Percentiles rank a stretch among this genome's conserved stretches.
Conservation (phyloP, 2,113 vertebrate genomes). For the Prunella himalayana region DNA sequence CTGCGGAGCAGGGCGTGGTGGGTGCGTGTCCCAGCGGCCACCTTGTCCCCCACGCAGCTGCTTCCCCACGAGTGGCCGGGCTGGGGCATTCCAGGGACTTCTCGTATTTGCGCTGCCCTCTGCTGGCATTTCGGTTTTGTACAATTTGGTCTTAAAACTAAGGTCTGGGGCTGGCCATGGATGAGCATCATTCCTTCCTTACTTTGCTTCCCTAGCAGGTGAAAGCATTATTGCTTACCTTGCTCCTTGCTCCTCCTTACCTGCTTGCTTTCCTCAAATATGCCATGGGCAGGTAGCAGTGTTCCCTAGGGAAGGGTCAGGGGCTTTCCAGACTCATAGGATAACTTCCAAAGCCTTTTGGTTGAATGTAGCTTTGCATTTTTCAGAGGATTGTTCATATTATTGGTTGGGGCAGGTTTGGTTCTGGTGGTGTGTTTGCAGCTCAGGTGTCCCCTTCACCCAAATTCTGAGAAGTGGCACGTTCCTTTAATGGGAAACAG, state of each 20-base stretch:
- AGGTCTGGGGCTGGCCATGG: neutral
- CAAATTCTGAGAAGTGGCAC: neutral
- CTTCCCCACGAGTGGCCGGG: neutral
- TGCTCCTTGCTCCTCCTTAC: neutral
- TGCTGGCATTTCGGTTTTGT: neutral
- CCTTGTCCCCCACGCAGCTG: no score
- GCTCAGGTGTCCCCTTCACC: accelerated
- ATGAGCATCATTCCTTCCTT: accelerated
- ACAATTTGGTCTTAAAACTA: neutral
- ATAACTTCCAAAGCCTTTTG: neutral
- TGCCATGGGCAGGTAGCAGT: accelerated
- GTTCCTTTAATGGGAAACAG: neutral
- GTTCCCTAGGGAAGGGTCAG: accelerated
- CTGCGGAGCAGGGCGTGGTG: accelerated
- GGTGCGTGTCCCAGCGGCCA: accelerated
- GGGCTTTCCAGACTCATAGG: neutral
- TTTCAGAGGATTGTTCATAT: accelerated
- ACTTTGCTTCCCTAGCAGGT: accelerated
- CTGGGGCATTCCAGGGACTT: neutral
- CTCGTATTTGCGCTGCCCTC: conserved; percentile 24
- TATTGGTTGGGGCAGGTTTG: neutral
- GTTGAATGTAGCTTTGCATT: accelerated
- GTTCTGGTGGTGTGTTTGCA: neutral
- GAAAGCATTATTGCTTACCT: accelerated
- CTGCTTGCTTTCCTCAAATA: neutral